These are phyloP conservation scores for Cryptomyrus ogoouensis DNA, from an alignment of 2,113 vertebrate species.

Conservation along the genomic window DNA sequence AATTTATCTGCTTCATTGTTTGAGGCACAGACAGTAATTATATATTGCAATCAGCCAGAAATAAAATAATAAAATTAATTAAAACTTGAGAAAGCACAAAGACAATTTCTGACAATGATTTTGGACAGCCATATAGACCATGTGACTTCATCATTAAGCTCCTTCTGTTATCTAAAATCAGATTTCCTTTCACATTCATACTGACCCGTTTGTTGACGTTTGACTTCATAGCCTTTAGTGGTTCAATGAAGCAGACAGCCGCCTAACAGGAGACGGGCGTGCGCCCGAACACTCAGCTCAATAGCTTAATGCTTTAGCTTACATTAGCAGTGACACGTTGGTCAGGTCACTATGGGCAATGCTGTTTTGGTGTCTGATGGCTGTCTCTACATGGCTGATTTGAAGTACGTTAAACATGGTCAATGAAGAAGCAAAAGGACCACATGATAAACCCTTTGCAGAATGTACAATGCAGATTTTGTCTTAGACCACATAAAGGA, in stretches of 20 bases:
- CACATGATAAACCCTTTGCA: background rate
- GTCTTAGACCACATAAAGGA: background rate
- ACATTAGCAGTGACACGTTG: background rate
- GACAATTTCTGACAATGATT: slow-evolving; percentile 1
- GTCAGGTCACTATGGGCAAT: background rate
- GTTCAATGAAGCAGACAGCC: background rate
- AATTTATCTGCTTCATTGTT: background rate
- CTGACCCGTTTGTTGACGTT: background rate
- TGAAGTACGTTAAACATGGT: background rate
- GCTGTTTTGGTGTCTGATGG: background rate
- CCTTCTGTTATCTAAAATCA: background rate
- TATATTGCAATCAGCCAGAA: background rate
- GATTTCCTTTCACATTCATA: background rate
- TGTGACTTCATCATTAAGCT: background rate
- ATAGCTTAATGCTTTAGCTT: background rate
- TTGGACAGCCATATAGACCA: background rate
- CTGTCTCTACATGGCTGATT: background rate
- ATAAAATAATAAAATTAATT: slow-evolving; percentile 7
- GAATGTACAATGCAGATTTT: background rate
- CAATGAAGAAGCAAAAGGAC: background rate
- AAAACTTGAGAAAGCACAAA: background rate
- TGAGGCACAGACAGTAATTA: background rate
- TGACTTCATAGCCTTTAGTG: background rate
- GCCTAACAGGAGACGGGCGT: background rate
- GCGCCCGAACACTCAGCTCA: background rate